phyloP scores from a whole-genome alignment of 1,140 invertebrate species.

The Bicyclus anynana region DNA sequence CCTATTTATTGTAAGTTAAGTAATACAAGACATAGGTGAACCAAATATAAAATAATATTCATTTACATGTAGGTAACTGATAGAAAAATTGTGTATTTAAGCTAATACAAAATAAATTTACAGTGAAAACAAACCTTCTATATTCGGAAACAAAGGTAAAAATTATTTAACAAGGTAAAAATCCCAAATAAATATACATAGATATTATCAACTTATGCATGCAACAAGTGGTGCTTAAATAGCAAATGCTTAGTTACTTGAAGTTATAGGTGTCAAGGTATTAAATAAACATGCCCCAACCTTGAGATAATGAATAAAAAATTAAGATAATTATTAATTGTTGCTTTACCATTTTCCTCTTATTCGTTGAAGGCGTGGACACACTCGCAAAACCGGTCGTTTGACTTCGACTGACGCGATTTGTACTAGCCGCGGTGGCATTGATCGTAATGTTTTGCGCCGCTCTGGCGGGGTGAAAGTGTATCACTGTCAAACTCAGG shows the following conservation, averaged over 20 bases:
- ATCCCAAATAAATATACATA: no score
- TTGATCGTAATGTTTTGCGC: slow-evolving; percentile 48
- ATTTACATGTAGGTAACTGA: no score
- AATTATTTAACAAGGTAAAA: no score
- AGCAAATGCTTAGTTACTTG: not conserved
- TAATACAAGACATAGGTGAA: no score
- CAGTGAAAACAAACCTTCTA: no score
- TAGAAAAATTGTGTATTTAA: no score
- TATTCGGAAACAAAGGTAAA: no score
- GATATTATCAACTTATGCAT: no score
- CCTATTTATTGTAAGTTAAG: no score
- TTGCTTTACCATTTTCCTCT: slow-evolving; percentile 65
- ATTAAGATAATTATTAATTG: not conserved
- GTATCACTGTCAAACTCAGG: slow-evolving; percentile 46
- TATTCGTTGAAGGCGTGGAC: slow-evolving; percentile 31
- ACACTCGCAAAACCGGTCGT: slow-evolving; percentile 39
- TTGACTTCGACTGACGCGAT: slow-evolving; percentile 26
- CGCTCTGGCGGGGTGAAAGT: slow-evolving; percentile 63
- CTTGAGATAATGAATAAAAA: not conserved
- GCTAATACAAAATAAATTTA: no score
- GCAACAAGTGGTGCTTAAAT: not conserved
- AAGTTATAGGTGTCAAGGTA: not conserved
- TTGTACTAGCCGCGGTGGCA: slow-evolving; percentile 31
- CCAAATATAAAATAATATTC: no score
- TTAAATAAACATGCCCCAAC: not conserved